These are phyloP conservation scores for Watsonalla cultraria DNA, from an alignment of 2,888 invertebrate genomes.

Conservation along the genomic window DNA sequence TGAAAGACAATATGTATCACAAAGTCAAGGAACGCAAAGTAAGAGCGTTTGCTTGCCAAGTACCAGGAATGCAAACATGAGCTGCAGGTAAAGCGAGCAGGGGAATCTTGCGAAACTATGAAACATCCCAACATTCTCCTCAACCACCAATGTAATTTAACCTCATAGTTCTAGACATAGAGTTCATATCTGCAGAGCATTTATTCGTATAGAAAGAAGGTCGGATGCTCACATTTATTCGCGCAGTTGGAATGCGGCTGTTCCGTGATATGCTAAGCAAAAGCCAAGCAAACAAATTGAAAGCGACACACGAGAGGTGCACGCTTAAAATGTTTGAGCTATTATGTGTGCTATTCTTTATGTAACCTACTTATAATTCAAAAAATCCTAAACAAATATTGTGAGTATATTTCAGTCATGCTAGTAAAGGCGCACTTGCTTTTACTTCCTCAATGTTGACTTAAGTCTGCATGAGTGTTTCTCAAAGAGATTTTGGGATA, in stretches of 20 bases:
- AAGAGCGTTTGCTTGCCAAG: slow-evolving; percentile 66
- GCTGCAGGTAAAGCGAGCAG: slow-evolving; percentile 55
- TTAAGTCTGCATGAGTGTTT: too few relatives aligned
- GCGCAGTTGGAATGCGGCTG: slow-evolving; percentile 59
- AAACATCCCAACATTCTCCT: slow-evolving; percentile 20
- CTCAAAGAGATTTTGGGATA: too few relatives aligned
- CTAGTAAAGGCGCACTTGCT: too few relatives aligned
- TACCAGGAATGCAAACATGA: slow-evolving; percentile 67
- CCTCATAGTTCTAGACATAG: slow-evolving; percentile 7
- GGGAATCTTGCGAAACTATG: slow-evolving; percentile 13
- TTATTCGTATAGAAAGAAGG: slow-evolving; percentile 28
- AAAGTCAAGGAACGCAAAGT: slow-evolving; percentile 62
- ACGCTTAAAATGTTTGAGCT: slow-evolving; percentile 36
- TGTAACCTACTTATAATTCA: too few relatives aligned
- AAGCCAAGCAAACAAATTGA: slow-evolving; percentile 71
- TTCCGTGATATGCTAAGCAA: slow-evolving; percentile 70
- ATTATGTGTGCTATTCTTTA: background rate
- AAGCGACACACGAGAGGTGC: slow-evolving; percentile 43
- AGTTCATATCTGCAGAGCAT: slow-evolving; percentile 8
- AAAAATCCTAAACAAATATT: too few relatives aligned
- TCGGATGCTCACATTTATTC: slow-evolving; percentile 61
- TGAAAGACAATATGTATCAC: slow-evolving; percentile 64
- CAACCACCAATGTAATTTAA: slow-evolving; percentile 10
- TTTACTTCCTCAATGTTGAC: too few relatives aligned
- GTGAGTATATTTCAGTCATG: too few relatives aligned